Evolutionary conservation across 2,113 vertebrate genomes (phyloP).

Genomic region (Stercorarius parasiticus): DNA sequence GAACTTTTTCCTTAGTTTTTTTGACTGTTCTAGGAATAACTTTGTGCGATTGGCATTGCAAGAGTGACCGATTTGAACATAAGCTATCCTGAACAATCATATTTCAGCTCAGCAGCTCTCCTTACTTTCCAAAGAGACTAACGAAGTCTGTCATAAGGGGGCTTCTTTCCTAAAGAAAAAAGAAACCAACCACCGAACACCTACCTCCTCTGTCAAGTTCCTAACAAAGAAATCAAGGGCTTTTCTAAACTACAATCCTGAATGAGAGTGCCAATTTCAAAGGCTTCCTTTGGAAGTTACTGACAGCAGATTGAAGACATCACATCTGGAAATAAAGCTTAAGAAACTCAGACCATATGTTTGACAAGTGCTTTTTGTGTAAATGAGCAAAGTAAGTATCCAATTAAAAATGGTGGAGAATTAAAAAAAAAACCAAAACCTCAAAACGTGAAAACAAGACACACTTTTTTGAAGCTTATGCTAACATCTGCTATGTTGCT

Average conservation of each 20-base stretch:
- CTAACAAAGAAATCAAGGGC: not conserved
- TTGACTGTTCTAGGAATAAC: not conserved
- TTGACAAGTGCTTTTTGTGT: not conserved
- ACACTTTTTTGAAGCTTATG: not conserved
- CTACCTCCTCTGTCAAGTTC: not conserved
- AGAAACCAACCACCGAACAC: not conserved
- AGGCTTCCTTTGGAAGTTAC: not conserved
- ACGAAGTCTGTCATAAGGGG: not conserved
- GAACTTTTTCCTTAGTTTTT: not conserved
- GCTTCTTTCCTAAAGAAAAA: not conserved
- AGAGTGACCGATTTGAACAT: not conserved
- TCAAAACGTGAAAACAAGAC: not conserved
- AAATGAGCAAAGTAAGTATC: not conserved
- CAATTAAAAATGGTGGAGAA: not conserved
- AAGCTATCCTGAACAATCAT: not conserved
- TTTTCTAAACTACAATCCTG: not conserved
- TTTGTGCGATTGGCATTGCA: not conserved
- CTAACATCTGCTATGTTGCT: not conserved
- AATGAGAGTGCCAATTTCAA: not conserved
- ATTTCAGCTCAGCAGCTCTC: not conserved
- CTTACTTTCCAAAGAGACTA: not conserved
- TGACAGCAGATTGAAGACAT: not conserved
- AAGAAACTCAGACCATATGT: not conserved
- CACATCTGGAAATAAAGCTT: not conserved
- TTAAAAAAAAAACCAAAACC: not conserved